Conservation (phyloP, 2,888 invertebrate species). For the Drosophila pseudotalamancana region DNA sequence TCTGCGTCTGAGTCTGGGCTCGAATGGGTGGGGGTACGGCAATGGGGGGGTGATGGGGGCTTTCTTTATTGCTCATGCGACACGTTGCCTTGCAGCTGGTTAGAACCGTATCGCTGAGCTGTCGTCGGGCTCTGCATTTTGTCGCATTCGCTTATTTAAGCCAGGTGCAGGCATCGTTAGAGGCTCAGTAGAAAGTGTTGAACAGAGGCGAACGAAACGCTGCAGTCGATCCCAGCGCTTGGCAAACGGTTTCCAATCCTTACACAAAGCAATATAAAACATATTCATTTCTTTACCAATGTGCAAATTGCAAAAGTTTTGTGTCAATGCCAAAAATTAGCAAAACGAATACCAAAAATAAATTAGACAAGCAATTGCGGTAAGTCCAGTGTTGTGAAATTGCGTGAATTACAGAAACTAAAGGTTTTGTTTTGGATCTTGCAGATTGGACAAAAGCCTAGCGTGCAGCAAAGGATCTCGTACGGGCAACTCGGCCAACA, state of each 20-base stretch:
- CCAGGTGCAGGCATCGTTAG: slow-evolving; percentile 56
- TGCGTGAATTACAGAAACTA: not conserved
- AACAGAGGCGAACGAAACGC: slow-evolving; percentile 59
- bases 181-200: slow-evolving; percentile 78
- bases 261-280: slow-evolving; percentile 8
- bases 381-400: slow-evolving; percentile 25
- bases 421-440: not conserved
- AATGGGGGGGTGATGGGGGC: slow-evolving; percentile 17
- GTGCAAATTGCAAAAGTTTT: slow-evolving; percentile 73
- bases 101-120: slow-evolving; percentile 16
- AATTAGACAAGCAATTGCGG: slow-evolving; percentile 64
- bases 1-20: slow-evolving; percentile 34
- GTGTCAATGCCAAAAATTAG: slow-evolving; percentile 84
- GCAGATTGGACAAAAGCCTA: slow-evolving; percentile 82
- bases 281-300: slow-evolving; percentile 50
- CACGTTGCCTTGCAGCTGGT: slow-evolving; percentile 42
- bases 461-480: slow-evolving; percentile 83
- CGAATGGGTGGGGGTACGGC: not conserved
- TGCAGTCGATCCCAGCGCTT: slow-evolving; percentile 14
- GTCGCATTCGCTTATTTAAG: slow-evolving; percentile 72
- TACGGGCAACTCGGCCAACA: slow-evolving; percentile 83
- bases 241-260: slow-evolving; percentile 18
- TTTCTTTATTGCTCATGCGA: slow-evolving; percentile 55
- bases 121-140: slow-evolving; percentile 6
- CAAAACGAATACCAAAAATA: slow-evolving; percentile 70